Evolutionary conservation across 2,113 vertebrate genomes (phyloP).

Genomic region (Pituophis catenifer): DNA sequence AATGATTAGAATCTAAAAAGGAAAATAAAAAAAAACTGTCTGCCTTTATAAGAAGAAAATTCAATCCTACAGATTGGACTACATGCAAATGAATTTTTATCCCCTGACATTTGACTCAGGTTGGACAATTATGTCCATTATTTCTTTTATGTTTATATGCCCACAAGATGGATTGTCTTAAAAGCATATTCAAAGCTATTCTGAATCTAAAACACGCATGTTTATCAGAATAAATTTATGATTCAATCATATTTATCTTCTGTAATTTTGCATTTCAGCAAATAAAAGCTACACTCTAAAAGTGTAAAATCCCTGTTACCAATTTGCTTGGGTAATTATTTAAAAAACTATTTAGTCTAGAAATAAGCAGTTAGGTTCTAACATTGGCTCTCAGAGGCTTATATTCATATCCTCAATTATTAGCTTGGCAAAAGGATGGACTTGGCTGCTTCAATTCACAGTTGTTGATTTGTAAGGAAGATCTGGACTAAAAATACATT

Average conservation of each 20-base stretch:
- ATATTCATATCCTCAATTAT: background rate
- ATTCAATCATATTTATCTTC: background rate
- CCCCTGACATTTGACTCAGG: background rate
- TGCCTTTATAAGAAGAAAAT: constrained; percentile 25
- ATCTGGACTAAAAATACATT: background rate
- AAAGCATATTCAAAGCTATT: background rate
- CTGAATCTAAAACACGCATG: background rate
- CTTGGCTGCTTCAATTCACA: background rate
- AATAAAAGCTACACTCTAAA: background rate
- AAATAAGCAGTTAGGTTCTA: background rate
- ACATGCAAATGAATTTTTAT: background rate
- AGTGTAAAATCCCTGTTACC: background rate
- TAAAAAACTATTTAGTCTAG: background rate
- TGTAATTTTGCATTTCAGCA: background rate
- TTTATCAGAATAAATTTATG: background rate
- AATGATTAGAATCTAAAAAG: constrained; percentile 86
- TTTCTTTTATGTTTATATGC: background rate
- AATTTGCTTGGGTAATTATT: background rate
- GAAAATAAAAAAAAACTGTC: constrained; percentile 78
- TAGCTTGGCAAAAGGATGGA: background rate
- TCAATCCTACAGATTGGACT: background rate
- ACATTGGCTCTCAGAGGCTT: background rate
- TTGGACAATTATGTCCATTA: background rate
- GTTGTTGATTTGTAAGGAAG: background rate
- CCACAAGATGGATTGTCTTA: background rate